Conservation (phyloP, 2,797 vertebrate genomes). For the Amblyraja radiata region DNA sequence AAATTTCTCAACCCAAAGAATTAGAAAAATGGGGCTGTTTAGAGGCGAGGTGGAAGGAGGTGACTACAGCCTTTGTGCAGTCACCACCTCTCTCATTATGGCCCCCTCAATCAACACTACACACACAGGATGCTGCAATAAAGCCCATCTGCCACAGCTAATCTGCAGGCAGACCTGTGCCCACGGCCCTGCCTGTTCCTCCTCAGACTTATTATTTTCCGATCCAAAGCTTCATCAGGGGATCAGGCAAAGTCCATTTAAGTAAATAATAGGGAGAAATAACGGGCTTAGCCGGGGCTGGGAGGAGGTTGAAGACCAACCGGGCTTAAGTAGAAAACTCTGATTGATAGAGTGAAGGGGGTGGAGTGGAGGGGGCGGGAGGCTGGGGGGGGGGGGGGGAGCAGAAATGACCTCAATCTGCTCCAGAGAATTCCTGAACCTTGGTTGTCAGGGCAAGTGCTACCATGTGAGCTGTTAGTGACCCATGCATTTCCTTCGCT, state of each 20-base stretch:
- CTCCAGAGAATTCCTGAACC: constrained; percentile 96
- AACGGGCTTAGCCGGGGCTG: constrained; percentile 99
- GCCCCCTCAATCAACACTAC: constrained; percentile 98
- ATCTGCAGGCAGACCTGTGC: constrained; percentile 97
- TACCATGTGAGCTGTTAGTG: constrained; percentile 89
- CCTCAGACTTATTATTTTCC: constrained; percentile 98
- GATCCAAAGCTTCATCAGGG: constrained; percentile 95
- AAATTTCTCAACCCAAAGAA: constrained; percentile 78
- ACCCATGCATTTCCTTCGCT: constrained; percentile 91
- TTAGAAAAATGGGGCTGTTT: constrained; percentile 90
- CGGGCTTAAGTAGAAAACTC: constrained; percentile 94
- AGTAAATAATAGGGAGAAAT: constrained; percentile 99
- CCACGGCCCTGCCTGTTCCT: constrained; percentile 88
- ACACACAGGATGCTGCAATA: constrained; percentile 98
- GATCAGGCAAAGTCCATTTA: constrained; percentile 99
- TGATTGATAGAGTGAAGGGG: constrained; percentile 99
- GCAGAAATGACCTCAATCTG: constrained; percentile 87
- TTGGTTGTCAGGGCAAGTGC: constrained; percentile 89
- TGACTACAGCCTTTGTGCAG: constrained; percentile 94
- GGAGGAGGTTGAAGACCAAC: constrained; percentile 99
- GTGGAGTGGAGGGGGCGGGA: constrained; percentile 52
- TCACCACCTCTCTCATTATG: constrained; percentile 99
- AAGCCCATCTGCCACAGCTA: constrained; percentile 99
- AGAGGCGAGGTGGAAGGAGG: constrained; percentile 94
- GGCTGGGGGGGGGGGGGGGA: constrained; percentile 73